Percentiles rank a stretch among this genome's conserved stretches.
phyloP scores from a whole-genome alignment of 2,113 vertebrate species.

The Tragulus kanchil region DNA sequence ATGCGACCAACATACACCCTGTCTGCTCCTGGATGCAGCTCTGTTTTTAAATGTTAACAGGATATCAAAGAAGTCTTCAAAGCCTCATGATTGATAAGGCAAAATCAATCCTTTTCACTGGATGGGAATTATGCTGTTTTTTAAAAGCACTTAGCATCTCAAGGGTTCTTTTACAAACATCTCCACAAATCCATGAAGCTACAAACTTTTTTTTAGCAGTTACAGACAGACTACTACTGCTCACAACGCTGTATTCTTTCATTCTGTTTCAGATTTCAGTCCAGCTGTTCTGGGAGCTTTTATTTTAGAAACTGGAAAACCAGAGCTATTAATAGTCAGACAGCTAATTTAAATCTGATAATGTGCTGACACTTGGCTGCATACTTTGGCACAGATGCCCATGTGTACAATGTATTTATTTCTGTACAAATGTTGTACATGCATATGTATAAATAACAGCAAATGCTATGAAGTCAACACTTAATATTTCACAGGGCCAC shows the following conservation, averaged over 20 bases:
- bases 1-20: fast-evolving
- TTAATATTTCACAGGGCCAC: slow-evolving; percentile 34
- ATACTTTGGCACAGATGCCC: slow-evolving; percentile 70
- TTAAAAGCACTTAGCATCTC: slow-evolving; percentile 66
- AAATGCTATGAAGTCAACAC: slow-evolving; percentile 57
- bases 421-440: slow-evolving; percentile 74
- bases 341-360: slow-evolving; percentile 78
- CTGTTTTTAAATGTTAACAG: slow-evolving; percentile 33
- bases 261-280: slow-evolving; percentile 66
- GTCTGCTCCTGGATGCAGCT: neutral
- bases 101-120: slow-evolving; percentile 2
- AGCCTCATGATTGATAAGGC: slow-evolving; percentile 49
- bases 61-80: slow-evolving; percentile 14
- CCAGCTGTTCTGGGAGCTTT: slow-evolving; percentile 77
- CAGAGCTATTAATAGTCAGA: slow-evolving; percentile 72
- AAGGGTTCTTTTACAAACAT: slow-evolving; percentile 71
- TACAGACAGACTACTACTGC: slow-evolving; percentile 23
- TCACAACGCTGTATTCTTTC: neutral
- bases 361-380: slow-evolving; percentile 76
- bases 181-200: slow-evolving; percentile 48
- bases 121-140: slow-evolving; percentile 47
- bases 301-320: slow-evolving; percentile 72
- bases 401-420: slow-evolving; percentile 59
- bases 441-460: slow-evolving; percentile 64
- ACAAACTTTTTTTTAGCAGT: slow-evolving; percentile 63